Evolutionary conservation across 2,113 vertebrate species (phyloP).

Genomic region (Nettapus auritus): DNA sequence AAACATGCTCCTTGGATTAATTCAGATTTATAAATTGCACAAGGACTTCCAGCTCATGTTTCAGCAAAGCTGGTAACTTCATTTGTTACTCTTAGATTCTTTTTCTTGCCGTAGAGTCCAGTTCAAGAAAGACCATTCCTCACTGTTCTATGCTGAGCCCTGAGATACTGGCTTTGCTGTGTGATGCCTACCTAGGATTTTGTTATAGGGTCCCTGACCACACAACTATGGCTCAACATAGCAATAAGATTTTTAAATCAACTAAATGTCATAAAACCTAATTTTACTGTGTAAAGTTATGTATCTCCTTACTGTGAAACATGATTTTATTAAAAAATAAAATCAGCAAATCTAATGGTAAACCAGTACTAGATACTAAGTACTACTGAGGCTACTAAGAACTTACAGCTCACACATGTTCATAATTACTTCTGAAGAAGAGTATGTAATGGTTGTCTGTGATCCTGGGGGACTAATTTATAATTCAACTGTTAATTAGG

Average conservation of each 20-base stretch:
- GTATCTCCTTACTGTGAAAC: neutral
- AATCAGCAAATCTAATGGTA: neutral
- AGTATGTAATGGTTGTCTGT: neutral
- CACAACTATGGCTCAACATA: neutral
- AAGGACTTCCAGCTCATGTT: neutral
- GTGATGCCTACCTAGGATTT: neutral
- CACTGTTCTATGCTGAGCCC: rapidly evolving
- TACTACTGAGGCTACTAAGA: neutral
- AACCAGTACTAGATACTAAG: neutral
- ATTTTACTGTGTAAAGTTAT: neutral
- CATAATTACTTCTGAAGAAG: neutral
- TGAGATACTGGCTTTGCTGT: neutral
- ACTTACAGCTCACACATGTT: neutral
- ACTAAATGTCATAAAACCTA: neutral
- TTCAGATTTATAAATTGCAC: neutral
- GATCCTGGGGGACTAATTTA: neutral
- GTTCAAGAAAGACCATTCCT: neutral
- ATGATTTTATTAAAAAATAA: neutral
- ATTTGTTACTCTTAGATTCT: neutral
- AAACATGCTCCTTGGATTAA: neutral
- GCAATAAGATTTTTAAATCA: neutral
- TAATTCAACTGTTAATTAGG: neutral
- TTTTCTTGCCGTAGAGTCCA: neutral
- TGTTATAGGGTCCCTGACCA: neutral
- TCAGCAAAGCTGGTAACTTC: neutral